Evolutionary conservation across 1,140 invertebrate genomes (phyloP), one percentile per base, ranked within the genome.

Genomic region (Philotrypesis tridentata): DNA sequence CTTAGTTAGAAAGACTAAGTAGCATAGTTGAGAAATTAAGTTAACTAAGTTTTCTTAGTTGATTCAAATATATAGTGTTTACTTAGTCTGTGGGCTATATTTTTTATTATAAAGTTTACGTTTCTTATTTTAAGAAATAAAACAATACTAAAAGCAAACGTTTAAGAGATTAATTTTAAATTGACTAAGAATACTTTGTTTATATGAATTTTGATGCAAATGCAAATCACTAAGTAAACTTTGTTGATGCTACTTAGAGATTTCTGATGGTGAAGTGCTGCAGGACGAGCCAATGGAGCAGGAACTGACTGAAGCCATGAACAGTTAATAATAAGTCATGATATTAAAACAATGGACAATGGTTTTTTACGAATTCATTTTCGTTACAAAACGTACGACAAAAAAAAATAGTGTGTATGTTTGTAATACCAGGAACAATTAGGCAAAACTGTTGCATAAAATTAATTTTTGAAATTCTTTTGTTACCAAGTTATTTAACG

Each of bases 261-360:
- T 55, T 21, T 55, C 48, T 55, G 48, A n/a, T 55, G 21, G 48
- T 55, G 48, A 55, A 55, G 48, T 55, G 48, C 48, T 55, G 27
- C 86, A 87, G 14, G 89, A 87, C 27, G 90, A 92, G 80, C 87
- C 89, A 25, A 92, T 92, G 90, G 90, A 92, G 33, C 86, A 91
- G 72, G 91, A 92, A 85, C 76, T 84, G 37, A 85, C 84, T 23
- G 89, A 90, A 74, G 85, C 84, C 43, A 79, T 87, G 61, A 88
- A 86, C 68, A 91, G 90, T 92, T 92, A 91, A 92, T 91, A 85
- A 61, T 74, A 79, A 82, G 14, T 73, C 21, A 43, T 79, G 33
- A 75, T 77, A 37, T 74, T 79, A 75, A 48, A 77, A 23, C 31
- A 79, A 70, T 79, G 67, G 48, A 82, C 83, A 79, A 33, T 82